Percentiles rank a stretch among this genome's conserved stretches.
phyloP scores from a whole-genome alignment of 2,797 vertebrate genomes.

The Sebastes minor region DNA sequence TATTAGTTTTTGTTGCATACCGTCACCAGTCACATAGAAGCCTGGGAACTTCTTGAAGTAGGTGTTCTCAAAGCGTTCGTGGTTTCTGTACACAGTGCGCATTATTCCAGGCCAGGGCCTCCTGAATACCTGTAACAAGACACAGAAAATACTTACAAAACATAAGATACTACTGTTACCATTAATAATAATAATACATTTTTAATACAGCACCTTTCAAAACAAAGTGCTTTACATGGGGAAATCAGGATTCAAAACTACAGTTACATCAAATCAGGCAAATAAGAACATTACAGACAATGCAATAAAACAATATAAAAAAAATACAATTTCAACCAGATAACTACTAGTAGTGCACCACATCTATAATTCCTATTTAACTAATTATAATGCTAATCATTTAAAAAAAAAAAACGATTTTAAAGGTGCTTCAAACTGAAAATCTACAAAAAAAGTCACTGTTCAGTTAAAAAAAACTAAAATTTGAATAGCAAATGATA shows the following conservation, averaged over 20 bases:
- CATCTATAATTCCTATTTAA: background rate
- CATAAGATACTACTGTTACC: background rate
- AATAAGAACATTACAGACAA: background rate
- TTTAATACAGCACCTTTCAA: background rate
- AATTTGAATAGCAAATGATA: background rate
- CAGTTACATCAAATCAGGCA: background rate
- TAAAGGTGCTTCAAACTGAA: background rate
- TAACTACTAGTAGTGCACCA: too few species aligned
- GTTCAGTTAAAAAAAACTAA: too few species aligned
- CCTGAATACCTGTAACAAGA: constrained; percentile 79
- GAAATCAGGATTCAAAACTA: background rate
- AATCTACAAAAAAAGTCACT: background rate
- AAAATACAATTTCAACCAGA: background rate
- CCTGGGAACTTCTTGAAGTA: constrained; percentile 88
- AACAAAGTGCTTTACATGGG: background rate
- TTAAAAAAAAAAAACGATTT: background rate
- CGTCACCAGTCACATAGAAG: constrained; percentile 87
- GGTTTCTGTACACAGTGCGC: constrained; percentile 82
- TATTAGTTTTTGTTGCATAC: constrained; percentile 57
- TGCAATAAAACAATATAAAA: background rate
- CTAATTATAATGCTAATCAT: background rate
- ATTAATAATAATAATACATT: background rate
- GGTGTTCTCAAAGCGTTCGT: constrained; percentile 84
- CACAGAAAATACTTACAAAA: background rate
- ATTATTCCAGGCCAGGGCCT: constrained; percentile 87